Base-by-base conservation (phyloP, 2,888 invertebrate species). In the Calameuta idolon region DNA sequence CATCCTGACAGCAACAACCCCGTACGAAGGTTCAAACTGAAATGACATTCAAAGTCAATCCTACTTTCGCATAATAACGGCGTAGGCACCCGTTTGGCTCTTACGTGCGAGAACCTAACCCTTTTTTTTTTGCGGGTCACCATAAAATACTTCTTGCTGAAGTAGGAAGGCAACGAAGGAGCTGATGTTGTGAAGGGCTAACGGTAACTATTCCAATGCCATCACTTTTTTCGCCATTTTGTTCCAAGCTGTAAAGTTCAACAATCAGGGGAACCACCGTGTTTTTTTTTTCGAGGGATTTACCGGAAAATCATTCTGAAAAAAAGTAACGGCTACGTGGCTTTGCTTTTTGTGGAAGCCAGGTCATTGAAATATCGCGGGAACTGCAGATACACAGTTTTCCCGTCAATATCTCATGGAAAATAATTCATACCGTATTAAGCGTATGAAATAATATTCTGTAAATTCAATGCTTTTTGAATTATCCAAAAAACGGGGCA, bases 21-120 rank as follows among this genome's bases (percentile, higher is more conserved):
- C 30, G 69, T 69, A 30, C 71, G 71, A 71, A 34, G 71, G 34
- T 34, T 31, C 71, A 33, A 31, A 79, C 83, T 79, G 82, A 82
- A 83, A 84, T 81, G 85, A 87, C 85, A 86, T 87, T 88, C 87
- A 71, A 71, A 71, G 71, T 71, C 71, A 34, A 55, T 71, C 12
- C 31, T 83, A 85, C 85, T 86, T 86, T 87, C 81, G 85, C 81
- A 80, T 83, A 87, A 87, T 88, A 87, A 88, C 87, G 86, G 87
- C 82, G 33, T 23, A 82, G 79, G 81, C 85, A 82, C 83, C 83
- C 81, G 83, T 82, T 74, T 75, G 23, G 23, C 75, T 35, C 35
- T 75, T 75, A 69, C 78, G 76, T 79, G 79, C 77, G 77, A 79
- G 79, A 84, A 81, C 78, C 80, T 69, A 83, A 80, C 83, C 85